phyloP scores from a whole-genome alignment of 1,140 invertebrate genomes.

The Akabosia matsudoensis region DNA sequence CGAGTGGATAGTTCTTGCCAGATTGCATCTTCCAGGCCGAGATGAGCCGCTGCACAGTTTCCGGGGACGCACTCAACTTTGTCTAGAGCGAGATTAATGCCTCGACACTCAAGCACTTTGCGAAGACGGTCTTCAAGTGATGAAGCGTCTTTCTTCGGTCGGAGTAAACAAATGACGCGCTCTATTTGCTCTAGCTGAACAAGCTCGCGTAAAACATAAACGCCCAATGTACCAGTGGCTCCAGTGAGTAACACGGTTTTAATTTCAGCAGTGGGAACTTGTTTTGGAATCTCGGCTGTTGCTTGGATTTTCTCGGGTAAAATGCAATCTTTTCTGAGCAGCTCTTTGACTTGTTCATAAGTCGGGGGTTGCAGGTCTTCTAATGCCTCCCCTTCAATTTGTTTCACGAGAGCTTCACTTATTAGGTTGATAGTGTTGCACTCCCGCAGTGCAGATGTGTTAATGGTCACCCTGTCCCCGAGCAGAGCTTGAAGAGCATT shows the following conservation, averaged over 20 bases:
- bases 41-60: background rate
- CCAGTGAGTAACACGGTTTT: background rate
- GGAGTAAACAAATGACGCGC: background rate
- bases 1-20: background rate
- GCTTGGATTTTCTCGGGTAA: slow-evolving; percentile 10
- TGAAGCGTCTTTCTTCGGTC: background rate
- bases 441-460: background rate
- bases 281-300: background rate
- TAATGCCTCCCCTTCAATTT: background rate
- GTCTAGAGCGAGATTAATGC: background rate
- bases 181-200: background rate
- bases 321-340: background rate
- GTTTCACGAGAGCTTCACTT: background rate
- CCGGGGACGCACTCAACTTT: background rate
- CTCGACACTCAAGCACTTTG: background rate
- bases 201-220: background rate
- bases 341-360: background rate
- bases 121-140: background rate
- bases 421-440: background rate
- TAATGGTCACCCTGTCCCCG: background rate
- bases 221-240: background rate
- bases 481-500: background rate
- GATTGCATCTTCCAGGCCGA: background rate
- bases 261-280: background rate
- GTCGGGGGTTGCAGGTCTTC: background rate